phyloP scores from a whole-genome alignment of 2,113 vertebrate species.

The Heterotis niloticus region DNA sequence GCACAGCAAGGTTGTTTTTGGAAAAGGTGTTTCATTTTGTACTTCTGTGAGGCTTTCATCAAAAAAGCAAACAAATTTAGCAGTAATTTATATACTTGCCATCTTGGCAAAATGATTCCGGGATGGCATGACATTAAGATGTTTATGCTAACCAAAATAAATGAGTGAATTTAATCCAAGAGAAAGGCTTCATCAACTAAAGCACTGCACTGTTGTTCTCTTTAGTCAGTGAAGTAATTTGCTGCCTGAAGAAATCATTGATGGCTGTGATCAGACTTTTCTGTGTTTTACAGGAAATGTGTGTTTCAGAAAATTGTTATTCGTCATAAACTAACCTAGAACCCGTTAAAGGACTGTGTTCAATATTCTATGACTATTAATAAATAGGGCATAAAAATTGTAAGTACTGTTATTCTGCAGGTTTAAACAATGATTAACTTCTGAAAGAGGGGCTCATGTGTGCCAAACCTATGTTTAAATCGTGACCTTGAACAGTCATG shows the following conservation, averaged over 20 bases:
- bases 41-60: neutral
- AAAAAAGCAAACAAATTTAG: neutral
- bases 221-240: neutral
- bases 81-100: neutral
- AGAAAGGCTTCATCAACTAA: neutral
- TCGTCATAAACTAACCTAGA: neutral
- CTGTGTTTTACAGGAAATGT: neutral
- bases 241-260: neutral
- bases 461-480: neutral
- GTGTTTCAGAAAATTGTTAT: neutral
- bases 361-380: neutral
- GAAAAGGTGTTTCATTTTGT: neutral
- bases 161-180: neutral
- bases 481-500: constrained; percentile 22
- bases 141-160: neutral
- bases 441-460: neutral
- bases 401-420: neutral
- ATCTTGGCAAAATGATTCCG: neutral
- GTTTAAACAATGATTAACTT: neutral
- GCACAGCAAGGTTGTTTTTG: neutral
- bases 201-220: too few relatives aligned
- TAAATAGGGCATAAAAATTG: neutral
- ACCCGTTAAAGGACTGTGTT: neutral
- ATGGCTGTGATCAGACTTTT: neutral
- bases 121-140: neutral